These are phyloP conservation scores for Drosophila rhopaloa DNA, from an alignment of 1,140 invertebrate species.

Conservation along the genomic window DNA sequence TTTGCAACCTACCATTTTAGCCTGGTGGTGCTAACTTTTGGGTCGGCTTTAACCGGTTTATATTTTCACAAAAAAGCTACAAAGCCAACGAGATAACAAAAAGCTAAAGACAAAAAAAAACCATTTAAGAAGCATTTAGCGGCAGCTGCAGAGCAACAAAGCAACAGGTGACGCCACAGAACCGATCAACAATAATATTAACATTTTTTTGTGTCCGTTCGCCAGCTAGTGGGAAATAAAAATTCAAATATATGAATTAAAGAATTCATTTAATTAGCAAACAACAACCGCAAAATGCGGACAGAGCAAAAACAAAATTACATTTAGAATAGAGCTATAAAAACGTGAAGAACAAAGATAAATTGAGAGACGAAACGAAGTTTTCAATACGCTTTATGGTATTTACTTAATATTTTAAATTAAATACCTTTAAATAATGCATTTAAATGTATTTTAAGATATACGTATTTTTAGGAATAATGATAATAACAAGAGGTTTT, in stretches of 20 bases:
- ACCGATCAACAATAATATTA: conserved; percentile 36
- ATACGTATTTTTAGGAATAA: background rate
- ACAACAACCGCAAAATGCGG: conserved; percentile 19
- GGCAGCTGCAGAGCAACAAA: conserved; percentile 43
- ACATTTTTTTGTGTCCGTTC: conserved; percentile 16
- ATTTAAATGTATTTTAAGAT: no score
- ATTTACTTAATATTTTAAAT: background rate
- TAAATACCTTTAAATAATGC: background rate
- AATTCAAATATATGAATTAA: conserved; percentile 47
- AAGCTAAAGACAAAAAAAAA: conserved; percentile 29
- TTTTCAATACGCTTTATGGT: conserved; percentile 18
- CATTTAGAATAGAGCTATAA: conserved; percentile 14
- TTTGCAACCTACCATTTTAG: conserved; percentile 11
- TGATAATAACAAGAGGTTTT: background rate
- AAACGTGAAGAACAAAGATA: conserved; percentile 8
- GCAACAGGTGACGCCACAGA: conserved; percentile 66
- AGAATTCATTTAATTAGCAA: conserved; percentile 63
- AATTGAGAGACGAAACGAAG: conserved; percentile 9
- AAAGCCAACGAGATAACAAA: conserved; percentile 45
- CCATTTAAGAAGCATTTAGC: conserved; percentile 34
- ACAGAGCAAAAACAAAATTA: conserved; percentile 15
- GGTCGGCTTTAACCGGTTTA: conserved; percentile 71
- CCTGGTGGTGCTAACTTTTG: conserved; percentile 54
- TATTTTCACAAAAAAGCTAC: conserved; percentile 46
- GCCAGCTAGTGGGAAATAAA: conserved; percentile 33